Evolutionary conservation across 2,797 vertebrate species (phyloP).

Genomic region (Oceanodroma leucorhoa): DNA sequence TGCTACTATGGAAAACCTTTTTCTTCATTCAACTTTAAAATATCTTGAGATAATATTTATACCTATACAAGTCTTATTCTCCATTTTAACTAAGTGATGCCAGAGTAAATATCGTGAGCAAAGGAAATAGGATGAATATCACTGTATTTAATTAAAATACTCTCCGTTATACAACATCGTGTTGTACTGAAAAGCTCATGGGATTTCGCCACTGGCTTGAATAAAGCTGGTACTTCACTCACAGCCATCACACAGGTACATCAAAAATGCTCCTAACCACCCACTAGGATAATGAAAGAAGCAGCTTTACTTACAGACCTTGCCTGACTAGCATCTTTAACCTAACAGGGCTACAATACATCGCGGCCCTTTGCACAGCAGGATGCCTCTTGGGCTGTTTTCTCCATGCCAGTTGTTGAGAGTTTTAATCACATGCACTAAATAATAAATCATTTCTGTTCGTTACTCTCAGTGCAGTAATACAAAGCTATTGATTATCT

Average conservation of each 20-base stretch:
- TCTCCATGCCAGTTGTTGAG: neutral
- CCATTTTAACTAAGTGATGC: neutral
- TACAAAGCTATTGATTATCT: neutral
- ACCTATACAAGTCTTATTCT: neutral
- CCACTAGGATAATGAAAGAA: neutral
- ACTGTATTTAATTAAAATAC: neutral
- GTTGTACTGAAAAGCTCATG: neutral
- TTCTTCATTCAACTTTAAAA: neutral
- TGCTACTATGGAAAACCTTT: neutral
- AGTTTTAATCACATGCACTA: neutral
- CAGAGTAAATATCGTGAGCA: neutral
- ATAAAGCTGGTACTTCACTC: neutral
- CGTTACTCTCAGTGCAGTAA: neutral
- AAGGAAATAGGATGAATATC: neutral
- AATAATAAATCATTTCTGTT: neutral
- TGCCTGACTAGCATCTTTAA: neutral
- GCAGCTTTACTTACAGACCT: neutral
- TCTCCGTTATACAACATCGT: neutral
- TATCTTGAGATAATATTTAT: neutral
- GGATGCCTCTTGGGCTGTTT: neutral
- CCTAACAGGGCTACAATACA: neutral
- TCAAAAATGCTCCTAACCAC: neutral
- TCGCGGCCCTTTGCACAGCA: neutral
- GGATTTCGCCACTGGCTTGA: neutral
- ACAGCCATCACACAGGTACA: neutral